Evolutionary conservation across 2,113 vertebrate species (phyloP).

Genomic region (Empidonax alnorum): DNA sequence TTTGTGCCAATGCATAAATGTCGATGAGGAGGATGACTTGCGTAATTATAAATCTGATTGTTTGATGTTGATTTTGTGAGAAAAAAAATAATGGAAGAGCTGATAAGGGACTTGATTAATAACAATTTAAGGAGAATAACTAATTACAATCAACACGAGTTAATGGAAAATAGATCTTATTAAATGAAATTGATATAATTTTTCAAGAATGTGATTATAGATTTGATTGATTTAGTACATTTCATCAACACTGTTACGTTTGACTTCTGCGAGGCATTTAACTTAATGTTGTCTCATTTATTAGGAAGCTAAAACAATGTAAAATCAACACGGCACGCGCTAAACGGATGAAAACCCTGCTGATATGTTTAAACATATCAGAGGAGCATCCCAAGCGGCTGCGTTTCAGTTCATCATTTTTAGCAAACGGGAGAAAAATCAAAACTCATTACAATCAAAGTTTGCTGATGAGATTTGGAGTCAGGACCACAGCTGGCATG

Average conservation of each 20-base stretch:
- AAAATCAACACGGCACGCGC: not conserved
- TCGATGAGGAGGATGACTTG: constrained; percentile 23
- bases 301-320: constrained; percentile 59
- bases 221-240: constrained; percentile 70
- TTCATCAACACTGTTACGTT: constrained; percentile 63
- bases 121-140: constrained; percentile 69
- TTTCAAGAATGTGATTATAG: constrained; percentile 66
- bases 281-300: constrained; percentile 59
- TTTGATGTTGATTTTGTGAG: constrained; percentile 63
- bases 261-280: constrained; percentile 53
- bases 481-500: accelerated
- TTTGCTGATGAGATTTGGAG: not conserved
- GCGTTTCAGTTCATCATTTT: not conserved
- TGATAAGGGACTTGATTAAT: constrained; percentile 70
- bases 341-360: not conserved
- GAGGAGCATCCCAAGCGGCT: not conserved
- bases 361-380: not conserved
- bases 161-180: constrained; percentile 70
- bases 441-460: not conserved
- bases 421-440: constrained; percentile 3
- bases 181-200: constrained; percentile 70
- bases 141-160: constrained; percentile 68
- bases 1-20: not conserved
- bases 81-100: constrained; percentile 55
- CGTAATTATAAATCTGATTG: constrained; percentile 65